phyloP scores from a whole-genome alignment of 2,113 vertebrate genomes.

The Echinops telfairi region DNA sequence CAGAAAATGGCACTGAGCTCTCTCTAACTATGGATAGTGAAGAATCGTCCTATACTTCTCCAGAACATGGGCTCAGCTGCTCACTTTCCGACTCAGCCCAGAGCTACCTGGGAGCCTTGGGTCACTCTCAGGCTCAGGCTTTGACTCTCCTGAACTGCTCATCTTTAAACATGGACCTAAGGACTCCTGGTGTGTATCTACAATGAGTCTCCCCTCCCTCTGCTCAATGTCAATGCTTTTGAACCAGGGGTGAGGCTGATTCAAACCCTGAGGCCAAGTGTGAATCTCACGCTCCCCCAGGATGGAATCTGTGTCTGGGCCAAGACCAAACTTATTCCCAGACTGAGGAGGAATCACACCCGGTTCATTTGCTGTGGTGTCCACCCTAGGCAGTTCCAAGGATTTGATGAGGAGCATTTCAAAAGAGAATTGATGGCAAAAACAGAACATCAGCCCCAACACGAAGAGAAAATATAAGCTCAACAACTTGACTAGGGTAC shows the following conservation, averaged over 20 bases:
- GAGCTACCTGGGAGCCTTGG: accelerated
- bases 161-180: accelerated
- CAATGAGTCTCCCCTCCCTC: too few species aligned
- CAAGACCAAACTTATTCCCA: too few species aligned
- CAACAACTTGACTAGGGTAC: conserved; percentile 62
- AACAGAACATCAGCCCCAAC: conserved; percentile 49
- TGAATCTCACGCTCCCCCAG: too few species aligned
- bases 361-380: background rate
- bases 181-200: background rate
- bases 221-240: background rate
- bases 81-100: accelerated
- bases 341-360: background rate
- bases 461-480: conserved; percentile 22
- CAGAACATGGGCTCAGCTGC: background rate
- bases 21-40: accelerated
- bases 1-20: accelerated
- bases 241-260: too few species aligned
- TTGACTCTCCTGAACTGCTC: background rate
- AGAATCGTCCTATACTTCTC: background rate
- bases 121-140: background rate
- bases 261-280: background rate
- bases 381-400: background rate
- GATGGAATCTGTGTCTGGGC: too few species aligned
- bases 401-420: accelerated
- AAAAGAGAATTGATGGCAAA: background rate